Conservation (phyloP, 2,113 vertebrate species). For the Gasterosteus aculeatus region DNA sequence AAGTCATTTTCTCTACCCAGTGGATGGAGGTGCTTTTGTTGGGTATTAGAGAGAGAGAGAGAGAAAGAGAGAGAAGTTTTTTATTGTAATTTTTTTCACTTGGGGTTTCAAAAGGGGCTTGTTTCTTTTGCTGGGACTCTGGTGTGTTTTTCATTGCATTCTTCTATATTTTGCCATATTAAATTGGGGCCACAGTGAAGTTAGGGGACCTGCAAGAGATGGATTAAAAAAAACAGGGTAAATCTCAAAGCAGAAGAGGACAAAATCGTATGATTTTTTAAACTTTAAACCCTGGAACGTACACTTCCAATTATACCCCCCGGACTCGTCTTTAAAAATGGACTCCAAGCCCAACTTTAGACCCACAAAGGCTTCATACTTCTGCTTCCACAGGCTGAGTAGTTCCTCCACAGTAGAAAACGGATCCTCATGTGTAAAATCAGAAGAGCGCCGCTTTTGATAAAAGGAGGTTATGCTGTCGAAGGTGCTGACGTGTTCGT, state of each 20-base stretch:
- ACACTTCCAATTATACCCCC: not conserved
- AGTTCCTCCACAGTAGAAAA: slow-evolving; percentile 9
- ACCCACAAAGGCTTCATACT: slow-evolving; percentile 9
- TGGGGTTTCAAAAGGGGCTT: not conserved
- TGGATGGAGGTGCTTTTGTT: not conserved
- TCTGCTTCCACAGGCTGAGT: slow-evolving; percentile 21
- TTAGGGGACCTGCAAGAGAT: not conserved
- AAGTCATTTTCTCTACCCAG: not conserved
- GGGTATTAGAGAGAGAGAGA: not conserved
- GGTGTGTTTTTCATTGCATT: not conserved
- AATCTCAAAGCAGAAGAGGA: not conserved
- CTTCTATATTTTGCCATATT: not conserved
- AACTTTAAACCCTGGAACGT: not conserved
- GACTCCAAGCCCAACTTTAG: not conserved
- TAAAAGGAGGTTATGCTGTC: slow-evolving; percentile 39
- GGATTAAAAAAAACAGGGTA: not conserved
- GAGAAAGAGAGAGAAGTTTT: not conserved
- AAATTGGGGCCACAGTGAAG: not conserved
- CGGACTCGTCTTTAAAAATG: not conserved
- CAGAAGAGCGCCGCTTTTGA: slow-evolving; percentile 20
- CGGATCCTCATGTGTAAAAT: slow-evolving; percentile 48
- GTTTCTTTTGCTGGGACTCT: not conserved
- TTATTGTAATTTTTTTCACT: not conserved
- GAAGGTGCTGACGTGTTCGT: slow-evolving; percentile 17
- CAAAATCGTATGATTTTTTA: not conserved